phyloP scores from a whole-genome alignment of 2,797 vertebrate species.

The Syngnathus acus region DNA sequence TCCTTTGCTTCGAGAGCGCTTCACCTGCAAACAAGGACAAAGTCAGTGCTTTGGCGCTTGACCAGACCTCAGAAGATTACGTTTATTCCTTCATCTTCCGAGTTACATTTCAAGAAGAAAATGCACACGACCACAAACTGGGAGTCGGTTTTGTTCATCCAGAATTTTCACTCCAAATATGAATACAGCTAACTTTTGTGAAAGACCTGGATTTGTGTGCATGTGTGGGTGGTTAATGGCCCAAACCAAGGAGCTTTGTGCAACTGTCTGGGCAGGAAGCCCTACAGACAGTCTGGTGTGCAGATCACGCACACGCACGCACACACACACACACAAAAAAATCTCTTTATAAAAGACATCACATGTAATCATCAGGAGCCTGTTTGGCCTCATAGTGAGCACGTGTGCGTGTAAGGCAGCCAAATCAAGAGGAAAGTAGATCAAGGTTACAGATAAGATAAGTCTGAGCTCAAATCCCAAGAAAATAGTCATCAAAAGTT shows the following conservation, averaged over 20 bases:
- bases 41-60: background rate
- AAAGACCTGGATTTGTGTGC: background rate
- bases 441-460: background rate
- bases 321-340: slow-evolving; percentile 6
- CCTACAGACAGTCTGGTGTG: slow-evolving; percentile 28
- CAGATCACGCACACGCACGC: slow-evolving; percentile 20
- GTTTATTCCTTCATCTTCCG: background rate
- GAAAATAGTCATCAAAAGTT: background rate
- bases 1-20: slow-evolving; percentile 97
- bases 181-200: background rate
- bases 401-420: background rate
- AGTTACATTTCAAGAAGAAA: background rate
- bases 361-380: slow-evolving; percentile 41
- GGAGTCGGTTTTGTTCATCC: background rate
- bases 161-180: background rate
- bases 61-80: too few relatives aligned
- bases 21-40: slow-evolving; percentile 72
- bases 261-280: slow-evolving; percentile 23
- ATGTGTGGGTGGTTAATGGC: background rate
- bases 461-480: background rate
- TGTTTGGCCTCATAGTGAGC: slow-evolving; percentile 20
- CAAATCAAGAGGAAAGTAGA: slow-evolving; percentile 7
- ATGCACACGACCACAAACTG: too few relatives aligned
- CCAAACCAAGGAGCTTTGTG: slow-evolving; percentile 3
- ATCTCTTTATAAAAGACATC: slow-evolving; percentile 49